These are phyloP conservation scores for Nesometra sesokonis DNA, from an alignment of 35 echinoderm and acorn worm genomes.

Conservation along the genomic window DNA sequence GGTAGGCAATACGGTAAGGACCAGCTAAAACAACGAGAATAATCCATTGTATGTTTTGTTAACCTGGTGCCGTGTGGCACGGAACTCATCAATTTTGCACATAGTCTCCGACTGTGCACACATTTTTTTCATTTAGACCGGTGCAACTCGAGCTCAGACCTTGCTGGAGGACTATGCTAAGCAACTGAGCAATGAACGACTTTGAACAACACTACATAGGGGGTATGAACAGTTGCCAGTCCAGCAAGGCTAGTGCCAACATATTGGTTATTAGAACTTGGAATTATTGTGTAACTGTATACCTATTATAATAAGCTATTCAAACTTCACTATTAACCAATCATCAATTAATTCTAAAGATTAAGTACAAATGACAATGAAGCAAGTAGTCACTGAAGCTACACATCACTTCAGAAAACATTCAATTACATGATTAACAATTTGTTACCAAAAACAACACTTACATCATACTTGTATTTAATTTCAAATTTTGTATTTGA, in stretches of 20 bases:
- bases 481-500: no score
- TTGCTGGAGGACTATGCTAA: neutral
- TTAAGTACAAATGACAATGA: neutral
- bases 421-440: no score
- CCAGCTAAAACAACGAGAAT: neutral
- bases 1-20: neutral
- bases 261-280: neutral
- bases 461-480: no score
- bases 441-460: no score
- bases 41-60: neutral
- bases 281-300: neutral
- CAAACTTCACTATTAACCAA: neutral
- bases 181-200: neutral
- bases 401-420: neutral
- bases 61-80: neutral
- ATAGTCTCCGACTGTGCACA: neutral
- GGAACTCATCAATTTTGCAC: neutral
- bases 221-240: neutral
- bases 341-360: neutral
- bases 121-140: neutral
- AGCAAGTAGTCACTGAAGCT: neutral
- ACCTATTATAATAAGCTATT: neutral
- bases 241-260: neutral
- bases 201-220: neutral
- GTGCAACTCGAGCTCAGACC: neutral